These are phyloP conservation scores for Tanypteryx hageni DNA, from an alignment of 2,888 invertebrate genomes.

Conservation along the genomic window DNA sequence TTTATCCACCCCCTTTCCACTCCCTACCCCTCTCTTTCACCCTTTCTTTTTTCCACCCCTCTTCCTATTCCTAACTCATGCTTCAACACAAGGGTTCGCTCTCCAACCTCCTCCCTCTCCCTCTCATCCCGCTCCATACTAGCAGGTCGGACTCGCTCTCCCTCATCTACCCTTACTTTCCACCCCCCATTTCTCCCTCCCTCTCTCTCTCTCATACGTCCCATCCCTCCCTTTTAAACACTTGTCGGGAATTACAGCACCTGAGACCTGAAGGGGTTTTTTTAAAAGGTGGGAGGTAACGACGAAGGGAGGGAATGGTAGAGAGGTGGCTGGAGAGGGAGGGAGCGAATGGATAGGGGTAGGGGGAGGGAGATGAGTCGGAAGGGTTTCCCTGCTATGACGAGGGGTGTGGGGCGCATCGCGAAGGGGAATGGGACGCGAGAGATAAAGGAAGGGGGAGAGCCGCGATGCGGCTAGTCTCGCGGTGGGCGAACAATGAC, in stretches of 20 bases:
- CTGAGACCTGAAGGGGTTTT: conserved; percentile 26
- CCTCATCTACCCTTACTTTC: neutral
- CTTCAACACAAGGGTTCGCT: too few relatives aligned
- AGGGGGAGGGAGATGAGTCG: neutral
- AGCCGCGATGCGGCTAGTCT: too few relatives aligned
- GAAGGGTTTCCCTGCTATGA: neutral
- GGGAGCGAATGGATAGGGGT: neutral
- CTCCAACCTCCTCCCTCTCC: neutral
- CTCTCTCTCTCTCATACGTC: neutral
- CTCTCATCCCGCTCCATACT: neutral
- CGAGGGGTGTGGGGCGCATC: neutral
- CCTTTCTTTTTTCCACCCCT: too few relatives aligned
- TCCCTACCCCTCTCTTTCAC: too few relatives aligned
- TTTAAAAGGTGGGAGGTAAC: neutral
- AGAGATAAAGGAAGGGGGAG: neutral
- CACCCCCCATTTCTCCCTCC: neutral
- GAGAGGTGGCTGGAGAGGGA: neutral
- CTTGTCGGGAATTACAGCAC: conserved; percentile 63
- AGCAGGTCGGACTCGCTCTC: neutral
- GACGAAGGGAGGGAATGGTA: neutral
- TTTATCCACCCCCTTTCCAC: too few relatives aligned
- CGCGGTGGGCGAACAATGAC: too few relatives aligned
- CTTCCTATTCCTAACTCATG: too few relatives aligned
- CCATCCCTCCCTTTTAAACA: conserved; percentile 31
- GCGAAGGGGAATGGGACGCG: neutral